Evolutionary conservation across 2,888 invertebrate species (phyloP).

Genomic region (Megamerina dolium): DNA sequence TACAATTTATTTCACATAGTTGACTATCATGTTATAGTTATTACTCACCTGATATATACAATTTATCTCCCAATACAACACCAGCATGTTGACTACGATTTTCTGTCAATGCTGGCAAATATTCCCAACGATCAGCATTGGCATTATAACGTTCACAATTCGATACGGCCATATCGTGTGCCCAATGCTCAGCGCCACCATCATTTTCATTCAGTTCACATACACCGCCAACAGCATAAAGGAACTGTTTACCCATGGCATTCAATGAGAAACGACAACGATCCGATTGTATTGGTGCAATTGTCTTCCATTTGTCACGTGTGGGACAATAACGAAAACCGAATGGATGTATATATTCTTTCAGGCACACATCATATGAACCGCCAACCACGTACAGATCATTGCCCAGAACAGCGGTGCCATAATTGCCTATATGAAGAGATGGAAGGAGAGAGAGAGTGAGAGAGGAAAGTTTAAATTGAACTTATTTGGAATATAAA

Average conservation of each 20-base stretch:
- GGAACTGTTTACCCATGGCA: slow-evolving; percentile 50
- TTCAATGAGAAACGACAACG: slow-evolving; percentile 62
- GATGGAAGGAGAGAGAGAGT: too few species aligned
- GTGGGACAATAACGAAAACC: slow-evolving; percentile 62
- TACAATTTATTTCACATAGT: not conserved
- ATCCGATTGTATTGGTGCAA: slow-evolving; percentile 61
- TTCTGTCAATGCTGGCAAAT: slow-evolving; percentile 53
- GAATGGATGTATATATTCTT: slow-evolving; percentile 66
- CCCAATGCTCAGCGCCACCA: slow-evolving; percentile 39
- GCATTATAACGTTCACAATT: slow-evolving; percentile 60
- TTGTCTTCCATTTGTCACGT: slow-evolving; percentile 60
- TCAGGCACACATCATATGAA: slow-evolving; percentile 61
- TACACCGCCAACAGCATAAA: slow-evolving; percentile 62
- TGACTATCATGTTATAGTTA: not conserved
- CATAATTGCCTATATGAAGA: slow-evolving; percentile 57
- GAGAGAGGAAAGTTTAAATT: too few species aligned
- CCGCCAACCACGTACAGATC: slow-evolving; percentile 66
- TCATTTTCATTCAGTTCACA: slow-evolving; percentile 54
- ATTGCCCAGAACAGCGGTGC: slow-evolving; percentile 62
- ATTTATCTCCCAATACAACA: slow-evolving; percentile 42
- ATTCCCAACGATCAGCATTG: slow-evolving; percentile 55
- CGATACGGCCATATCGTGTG: slow-evolving; percentile 37
- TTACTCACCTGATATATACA: slow-evolving; percentile 44
- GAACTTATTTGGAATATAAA: too few species aligned
- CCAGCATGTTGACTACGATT: slow-evolving; percentile 59